Evolutionary conservation across 37 sponge, comb jelly and placozoan species (phyloP).

Genomic region (Mnemiopsis leidyi): DNA sequence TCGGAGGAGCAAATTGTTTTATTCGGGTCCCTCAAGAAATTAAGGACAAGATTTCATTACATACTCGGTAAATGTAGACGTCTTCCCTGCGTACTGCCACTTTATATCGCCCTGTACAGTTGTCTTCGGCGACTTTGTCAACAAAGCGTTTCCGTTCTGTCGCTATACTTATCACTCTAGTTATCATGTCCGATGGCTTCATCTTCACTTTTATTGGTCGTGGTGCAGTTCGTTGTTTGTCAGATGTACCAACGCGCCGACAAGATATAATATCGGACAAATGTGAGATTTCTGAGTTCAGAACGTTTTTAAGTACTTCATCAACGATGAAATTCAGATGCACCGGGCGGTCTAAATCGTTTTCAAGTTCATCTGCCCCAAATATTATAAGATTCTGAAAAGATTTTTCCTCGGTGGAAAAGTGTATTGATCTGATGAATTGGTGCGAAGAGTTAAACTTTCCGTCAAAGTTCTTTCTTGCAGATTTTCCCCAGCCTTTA

Average conservation of each 20-base stretch:
- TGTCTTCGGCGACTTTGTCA: too few relatives aligned
- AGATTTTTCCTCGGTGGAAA: background rate
- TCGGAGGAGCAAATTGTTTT: too few relatives aligned
- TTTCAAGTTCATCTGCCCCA: background rate
- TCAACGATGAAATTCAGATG: background rate
- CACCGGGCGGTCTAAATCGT: background rate
- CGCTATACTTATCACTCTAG: too few relatives aligned
- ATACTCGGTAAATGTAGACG: background rate
- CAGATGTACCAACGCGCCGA: background rate
- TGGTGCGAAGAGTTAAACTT: background rate
- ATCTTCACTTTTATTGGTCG: background rate
- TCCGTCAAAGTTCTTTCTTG: background rate
- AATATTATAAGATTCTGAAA: background rate
- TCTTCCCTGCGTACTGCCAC: background rate
- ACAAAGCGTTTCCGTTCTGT: too few relatives aligned
- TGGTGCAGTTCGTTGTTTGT: background rate
- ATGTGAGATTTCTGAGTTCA: background rate
- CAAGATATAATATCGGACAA: background rate
- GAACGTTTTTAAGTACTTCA: background rate
- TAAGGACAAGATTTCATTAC: too few relatives aligned
- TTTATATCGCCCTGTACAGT: too few relatives aligned
- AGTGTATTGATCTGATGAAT: background rate
- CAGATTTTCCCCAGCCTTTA: background rate
- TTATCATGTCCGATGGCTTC: background rate
- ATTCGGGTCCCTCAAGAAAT: too few relatives aligned